phyloP scores from a whole-genome alignment of 2,113 vertebrate species.

The Poecilia latipinna region DNA sequence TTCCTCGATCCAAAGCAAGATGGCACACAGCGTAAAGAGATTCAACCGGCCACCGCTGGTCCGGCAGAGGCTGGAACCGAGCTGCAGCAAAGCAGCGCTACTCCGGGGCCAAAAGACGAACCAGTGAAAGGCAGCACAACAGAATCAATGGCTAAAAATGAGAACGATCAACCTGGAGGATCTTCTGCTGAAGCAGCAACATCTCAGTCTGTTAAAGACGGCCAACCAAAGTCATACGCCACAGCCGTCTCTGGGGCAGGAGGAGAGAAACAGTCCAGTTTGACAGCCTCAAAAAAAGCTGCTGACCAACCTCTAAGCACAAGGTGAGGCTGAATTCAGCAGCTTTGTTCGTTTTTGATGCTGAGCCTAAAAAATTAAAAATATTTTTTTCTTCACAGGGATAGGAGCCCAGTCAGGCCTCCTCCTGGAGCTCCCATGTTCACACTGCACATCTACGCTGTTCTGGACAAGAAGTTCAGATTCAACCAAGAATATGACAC shows the following conservation, averaged over 20 bases:
- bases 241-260: neutral
- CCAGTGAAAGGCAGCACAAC: neutral
- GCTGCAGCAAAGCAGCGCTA: neutral
- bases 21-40: neutral
- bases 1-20: neutral
- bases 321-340: neutral
- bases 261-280: neutral
- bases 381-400: slow-evolving; percentile 34
- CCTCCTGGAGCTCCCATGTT: slow-evolving; percentile 38
- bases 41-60: neutral
- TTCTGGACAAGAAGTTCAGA: slow-evolving; percentile 70
- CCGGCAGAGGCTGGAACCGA: neutral
- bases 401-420: slow-evolving; percentile 32
- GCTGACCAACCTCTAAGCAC: slow-evolving; percentile 8
- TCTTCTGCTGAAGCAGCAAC: neutral
- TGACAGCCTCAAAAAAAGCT: neutral
- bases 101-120: neutral
- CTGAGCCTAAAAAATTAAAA: accelerated
- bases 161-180: neutral
- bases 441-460: slow-evolving; percentile 70
- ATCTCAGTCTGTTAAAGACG: neutral
- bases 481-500: slow-evolving; percentile 27
- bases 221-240: slow-evolving; percentile 22
- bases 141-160: slow-evolving; percentile 4
- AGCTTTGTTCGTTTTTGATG: too few species aligned